phyloP scores from a whole-genome alignment of 2,113 vertebrate species.

The Pteronura brasiliensis region DNA sequence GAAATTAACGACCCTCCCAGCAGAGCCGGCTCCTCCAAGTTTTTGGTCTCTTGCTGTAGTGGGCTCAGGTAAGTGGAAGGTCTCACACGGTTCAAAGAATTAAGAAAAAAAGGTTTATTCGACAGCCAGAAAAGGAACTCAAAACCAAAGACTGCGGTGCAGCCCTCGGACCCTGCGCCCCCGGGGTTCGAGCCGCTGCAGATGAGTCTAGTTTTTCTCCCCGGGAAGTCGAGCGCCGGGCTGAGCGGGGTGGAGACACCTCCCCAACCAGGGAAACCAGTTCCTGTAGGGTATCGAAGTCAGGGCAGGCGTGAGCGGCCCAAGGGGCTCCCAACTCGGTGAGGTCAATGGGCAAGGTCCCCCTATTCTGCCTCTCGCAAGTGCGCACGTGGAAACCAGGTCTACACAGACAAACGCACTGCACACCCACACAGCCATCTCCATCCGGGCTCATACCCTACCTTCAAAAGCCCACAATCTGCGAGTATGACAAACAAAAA shows the following conservation, averaged over 20 bases:
- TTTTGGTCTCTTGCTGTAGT: not conserved
- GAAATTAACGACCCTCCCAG: not conserved
- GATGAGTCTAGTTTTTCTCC: not conserved
- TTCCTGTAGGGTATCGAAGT: not conserved
- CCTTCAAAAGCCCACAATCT: not conserved
- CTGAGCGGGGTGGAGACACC: not conserved
- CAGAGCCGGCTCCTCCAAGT: not conserved
- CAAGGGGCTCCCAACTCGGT: not conserved
- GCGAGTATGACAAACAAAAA: not conserved
- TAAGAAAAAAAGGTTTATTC: not conserved
- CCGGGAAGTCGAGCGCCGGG: not conserved
- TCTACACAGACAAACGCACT: not conserved
- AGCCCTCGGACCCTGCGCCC: no score
- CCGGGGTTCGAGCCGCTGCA: not conserved
- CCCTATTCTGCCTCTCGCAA: not conserved
- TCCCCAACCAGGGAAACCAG: conserved; percentile 20
- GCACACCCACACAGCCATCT: not conserved
- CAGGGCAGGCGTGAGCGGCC: not conserved
- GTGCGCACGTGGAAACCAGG: not conserved
- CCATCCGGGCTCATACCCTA: not conserved
- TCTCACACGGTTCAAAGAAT: not conserved
- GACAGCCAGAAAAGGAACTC: not conserved
- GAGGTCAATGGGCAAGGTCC: not conserved
- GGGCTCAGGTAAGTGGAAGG: no score
- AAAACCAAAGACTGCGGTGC: not conserved